Percentiles rank a stretch among this genome's conserved stretches.
phyloP scores from a whole-genome alignment of 2,113 vertebrate genomes.

The Greenwoodochromis staneri region DNA sequence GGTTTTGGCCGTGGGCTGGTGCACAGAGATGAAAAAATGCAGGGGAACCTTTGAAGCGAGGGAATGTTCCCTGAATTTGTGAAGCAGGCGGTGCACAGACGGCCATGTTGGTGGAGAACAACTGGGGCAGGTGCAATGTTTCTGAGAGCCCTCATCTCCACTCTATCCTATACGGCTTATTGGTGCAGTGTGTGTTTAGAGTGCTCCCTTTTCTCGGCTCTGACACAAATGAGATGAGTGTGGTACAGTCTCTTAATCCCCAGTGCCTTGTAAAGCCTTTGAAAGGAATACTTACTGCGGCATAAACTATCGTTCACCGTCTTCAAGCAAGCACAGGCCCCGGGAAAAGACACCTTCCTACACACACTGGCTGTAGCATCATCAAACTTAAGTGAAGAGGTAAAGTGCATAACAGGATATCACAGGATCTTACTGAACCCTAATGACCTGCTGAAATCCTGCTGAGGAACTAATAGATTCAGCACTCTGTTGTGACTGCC shows the following conservation, averaged over 20 bases:
- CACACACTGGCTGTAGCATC: background rate
- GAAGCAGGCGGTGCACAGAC: conserved; percentile 44
- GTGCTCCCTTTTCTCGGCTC: conserved; percentile 40
- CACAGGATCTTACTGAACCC: conserved; percentile 28
- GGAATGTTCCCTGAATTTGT: conserved; percentile 52
- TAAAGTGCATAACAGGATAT: conserved; percentile 29
- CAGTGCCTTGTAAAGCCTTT: conserved; percentile 60
- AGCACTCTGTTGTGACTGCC: conserved; percentile 21
- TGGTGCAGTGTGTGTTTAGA: conserved; percentile 54
- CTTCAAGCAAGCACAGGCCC: conserved; percentile 38
- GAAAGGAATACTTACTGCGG: conserved; percentile 61
- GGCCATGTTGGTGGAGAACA: conserved; percentile 63
- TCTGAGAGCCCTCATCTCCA: conserved; percentile 30
- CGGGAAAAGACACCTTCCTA: conserved; percentile 22
- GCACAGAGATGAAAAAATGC: conserved; percentile 59
- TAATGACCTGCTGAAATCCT: conserved; percentile 38
- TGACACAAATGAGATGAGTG: conserved; percentile 62
- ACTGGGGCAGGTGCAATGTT: conserved; percentile 45
- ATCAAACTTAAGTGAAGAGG: conserved; percentile 20
- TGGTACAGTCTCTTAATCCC: conserved; percentile 58
- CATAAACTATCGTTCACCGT: conserved; percentile 54
- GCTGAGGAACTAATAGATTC: conserved; percentile 42
- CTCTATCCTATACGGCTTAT: conserved; percentile 2
- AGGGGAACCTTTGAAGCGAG: conserved; percentile 67
- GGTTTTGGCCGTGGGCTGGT: conserved; percentile 73